A percentile compares a stretch with the other conserved stretches of the same genome.
phyloP scores from a whole-genome alignment of 1,140 invertebrate genomes.

The Drosophila kanapiae region DNA sequence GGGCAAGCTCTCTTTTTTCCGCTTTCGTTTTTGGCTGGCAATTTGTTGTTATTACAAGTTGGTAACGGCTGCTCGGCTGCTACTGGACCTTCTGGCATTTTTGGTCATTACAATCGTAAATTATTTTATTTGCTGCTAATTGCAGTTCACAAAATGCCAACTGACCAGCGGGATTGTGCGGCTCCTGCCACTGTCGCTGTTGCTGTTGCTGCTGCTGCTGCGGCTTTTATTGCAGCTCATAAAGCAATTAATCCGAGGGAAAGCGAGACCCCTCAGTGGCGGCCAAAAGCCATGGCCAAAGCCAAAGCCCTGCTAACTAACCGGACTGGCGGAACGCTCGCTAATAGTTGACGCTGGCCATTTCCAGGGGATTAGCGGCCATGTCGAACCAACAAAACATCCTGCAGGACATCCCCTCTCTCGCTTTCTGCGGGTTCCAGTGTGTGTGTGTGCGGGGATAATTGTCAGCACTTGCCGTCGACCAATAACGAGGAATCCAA shows the following conservation, averaged over 20 bases:
- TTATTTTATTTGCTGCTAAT: conserved; percentile 84
- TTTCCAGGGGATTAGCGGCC: conserved; percentile 66
- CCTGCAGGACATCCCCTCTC: conserved; percentile 7
- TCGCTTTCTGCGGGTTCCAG: background rate
- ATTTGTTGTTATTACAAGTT: conserved; percentile 72
- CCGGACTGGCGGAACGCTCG: conserved; percentile 28
- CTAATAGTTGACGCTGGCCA: conserved; percentile 67
- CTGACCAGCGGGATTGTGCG: background rate
- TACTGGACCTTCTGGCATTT: conserved; percentile 38
- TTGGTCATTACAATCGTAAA: conserved; percentile 77
- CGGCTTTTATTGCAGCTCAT: conserved; percentile 77
- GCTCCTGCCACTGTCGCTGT: background rate
- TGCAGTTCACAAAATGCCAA: conserved; percentile 76
- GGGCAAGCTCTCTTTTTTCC: background rate
- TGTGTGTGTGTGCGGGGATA: conserved; percentile 19
- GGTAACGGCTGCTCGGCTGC: conserved; percentile 47
- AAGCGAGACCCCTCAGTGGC: background rate
- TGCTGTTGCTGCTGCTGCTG: background rate
- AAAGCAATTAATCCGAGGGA: conserved; percentile 72
- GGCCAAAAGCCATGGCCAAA: conserved; percentile 4
- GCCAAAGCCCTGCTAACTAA: conserved; percentile 51
- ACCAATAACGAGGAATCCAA: conserved; percentile 59
- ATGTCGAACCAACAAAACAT: conserved; percentile 32
- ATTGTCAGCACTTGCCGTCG: conserved; percentile 63
- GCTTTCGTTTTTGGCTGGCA: conserved; percentile 3